phyloP scores from a whole-genome alignment of 2,797 vertebrate genomes.

The Crossoptilon crossoptilon region DNA sequence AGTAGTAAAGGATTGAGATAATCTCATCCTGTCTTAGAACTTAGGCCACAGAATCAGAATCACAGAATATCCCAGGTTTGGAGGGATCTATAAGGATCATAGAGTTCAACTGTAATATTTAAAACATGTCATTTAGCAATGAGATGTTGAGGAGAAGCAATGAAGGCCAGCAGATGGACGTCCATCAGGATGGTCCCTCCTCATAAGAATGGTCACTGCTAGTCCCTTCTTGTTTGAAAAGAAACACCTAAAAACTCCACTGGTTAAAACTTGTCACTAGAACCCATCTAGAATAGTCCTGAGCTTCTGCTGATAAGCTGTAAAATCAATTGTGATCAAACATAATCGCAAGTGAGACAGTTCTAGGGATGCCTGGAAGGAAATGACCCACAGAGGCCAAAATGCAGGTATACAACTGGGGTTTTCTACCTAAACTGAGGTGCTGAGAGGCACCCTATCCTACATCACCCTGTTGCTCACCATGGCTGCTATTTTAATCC shows the following conservation, averaged over 20 bases:
- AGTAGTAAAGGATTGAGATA: rapidly evolving
- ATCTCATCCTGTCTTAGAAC: neutral
- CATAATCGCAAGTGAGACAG: neutral
- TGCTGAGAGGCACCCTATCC: neutral
- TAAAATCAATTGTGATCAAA: neutral
- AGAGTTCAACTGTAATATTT: neutral
- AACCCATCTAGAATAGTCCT: neutral
- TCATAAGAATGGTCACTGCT: neutral
- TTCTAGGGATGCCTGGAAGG: neutral
- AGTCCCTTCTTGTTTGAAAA: neutral
- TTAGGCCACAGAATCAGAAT: neutral
- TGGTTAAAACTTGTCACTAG: neutral
- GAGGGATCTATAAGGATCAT: no score
- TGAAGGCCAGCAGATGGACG: neutral
- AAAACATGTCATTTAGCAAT: neutral
- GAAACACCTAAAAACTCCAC: neutral
- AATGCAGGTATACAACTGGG: rapidly evolving
- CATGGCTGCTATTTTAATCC: rapidly evolving
- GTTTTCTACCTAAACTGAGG: neutral
- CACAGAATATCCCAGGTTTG: no score
- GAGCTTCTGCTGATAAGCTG: neutral
- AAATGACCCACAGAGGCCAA: no score
- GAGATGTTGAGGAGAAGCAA: neutral
- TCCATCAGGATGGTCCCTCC: neutral
- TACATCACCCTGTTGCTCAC: rapidly evolving